These are phyloP conservation scores for Sicus ferrugineus DNA, from an alignment of 2,888 invertebrate genomes.

Conservation along the genomic window DNA sequence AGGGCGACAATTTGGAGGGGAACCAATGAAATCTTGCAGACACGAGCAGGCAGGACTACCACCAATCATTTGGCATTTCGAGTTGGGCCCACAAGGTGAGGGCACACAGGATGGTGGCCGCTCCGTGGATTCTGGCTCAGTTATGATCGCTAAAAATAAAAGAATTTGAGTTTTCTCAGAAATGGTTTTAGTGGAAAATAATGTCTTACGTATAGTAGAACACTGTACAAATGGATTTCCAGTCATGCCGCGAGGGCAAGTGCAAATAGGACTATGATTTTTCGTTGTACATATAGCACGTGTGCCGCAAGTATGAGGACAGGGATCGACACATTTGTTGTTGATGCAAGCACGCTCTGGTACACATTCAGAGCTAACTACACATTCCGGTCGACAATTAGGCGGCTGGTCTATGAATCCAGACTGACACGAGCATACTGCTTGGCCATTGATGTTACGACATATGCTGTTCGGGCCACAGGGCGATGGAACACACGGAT, in stretches of 20 bases:
- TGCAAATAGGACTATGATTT: slow-evolving; percentile 88
- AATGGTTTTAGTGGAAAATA: slow-evolving; percentile 2
- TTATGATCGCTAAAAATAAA: slow-evolving; percentile 43
- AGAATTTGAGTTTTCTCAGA: background rate
- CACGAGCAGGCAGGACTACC: slow-evolving; percentile 83
- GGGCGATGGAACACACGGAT: slow-evolving; percentile 84
- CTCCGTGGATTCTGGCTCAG: slow-evolving; percentile 66
- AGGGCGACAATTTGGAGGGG: slow-evolving; percentile 80
- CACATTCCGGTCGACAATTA: slow-evolving; percentile 83
- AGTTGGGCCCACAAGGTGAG: slow-evolving; percentile 85
- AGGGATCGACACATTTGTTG: slow-evolving; percentile 87
- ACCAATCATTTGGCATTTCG: slow-evolving; percentile 78
- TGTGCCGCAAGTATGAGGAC: slow-evolving; percentile 86
- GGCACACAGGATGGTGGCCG: slow-evolving; percentile 80
- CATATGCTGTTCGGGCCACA: slow-evolving; percentile 91
- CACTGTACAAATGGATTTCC: slow-evolving; percentile 88
- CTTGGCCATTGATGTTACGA: slow-evolving; percentile 78
- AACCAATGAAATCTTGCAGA: slow-evolving; percentile 78
- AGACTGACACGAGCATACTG: slow-evolving; percentile 84
- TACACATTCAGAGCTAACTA: slow-evolving; percentile 87
- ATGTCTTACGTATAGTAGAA: slow-evolving; percentile 72
- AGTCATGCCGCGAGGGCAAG: slow-evolving; percentile 82
- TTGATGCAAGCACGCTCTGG: slow-evolving; percentile 83
- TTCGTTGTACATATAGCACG: slow-evolving; percentile 83
- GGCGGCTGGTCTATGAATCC: slow-evolving; percentile 82